Evolutionary conservation across 2,113 vertebrate species (phyloP).

Genomic region (Lophotis ruficrista): DNA sequence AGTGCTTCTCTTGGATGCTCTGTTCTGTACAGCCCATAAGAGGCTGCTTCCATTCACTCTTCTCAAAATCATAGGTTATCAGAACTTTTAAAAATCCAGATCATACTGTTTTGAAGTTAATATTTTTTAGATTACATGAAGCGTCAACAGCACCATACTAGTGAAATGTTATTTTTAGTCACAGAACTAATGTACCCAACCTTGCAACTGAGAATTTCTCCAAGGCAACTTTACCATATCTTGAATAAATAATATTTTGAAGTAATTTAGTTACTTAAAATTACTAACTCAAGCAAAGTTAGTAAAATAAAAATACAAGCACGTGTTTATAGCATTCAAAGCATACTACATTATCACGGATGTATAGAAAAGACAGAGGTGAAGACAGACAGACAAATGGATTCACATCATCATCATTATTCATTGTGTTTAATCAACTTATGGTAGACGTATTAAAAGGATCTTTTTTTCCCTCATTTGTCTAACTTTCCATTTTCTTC

Average conservation of each 20-base stretch:
- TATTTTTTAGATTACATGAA: not conserved
- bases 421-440: not conserved
- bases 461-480: not conserved
- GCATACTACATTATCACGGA: not conserved
- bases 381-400: not conserved
- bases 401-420: not conserved
- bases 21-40: not conserved
- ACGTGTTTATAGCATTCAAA: not conserved
- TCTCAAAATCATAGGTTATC: not conserved
- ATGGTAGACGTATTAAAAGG: not conserved
- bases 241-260: not conserved
- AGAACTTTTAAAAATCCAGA: not conserved
- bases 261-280: not conserved
- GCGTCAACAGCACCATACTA: not conserved
- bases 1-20: not conserved
- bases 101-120: not conserved
- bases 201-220: not conserved
- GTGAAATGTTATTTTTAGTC: not conserved
- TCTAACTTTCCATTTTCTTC: not conserved
- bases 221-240: not conserved
- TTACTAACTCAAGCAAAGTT: not conserved
- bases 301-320: not conserved
- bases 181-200: not conserved
- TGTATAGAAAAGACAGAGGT: not conserved
- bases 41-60: not conserved